Evolutionary conservation across 1,140 invertebrate genomes (phyloP).

Genomic region (Caerostris darwini): DNA sequence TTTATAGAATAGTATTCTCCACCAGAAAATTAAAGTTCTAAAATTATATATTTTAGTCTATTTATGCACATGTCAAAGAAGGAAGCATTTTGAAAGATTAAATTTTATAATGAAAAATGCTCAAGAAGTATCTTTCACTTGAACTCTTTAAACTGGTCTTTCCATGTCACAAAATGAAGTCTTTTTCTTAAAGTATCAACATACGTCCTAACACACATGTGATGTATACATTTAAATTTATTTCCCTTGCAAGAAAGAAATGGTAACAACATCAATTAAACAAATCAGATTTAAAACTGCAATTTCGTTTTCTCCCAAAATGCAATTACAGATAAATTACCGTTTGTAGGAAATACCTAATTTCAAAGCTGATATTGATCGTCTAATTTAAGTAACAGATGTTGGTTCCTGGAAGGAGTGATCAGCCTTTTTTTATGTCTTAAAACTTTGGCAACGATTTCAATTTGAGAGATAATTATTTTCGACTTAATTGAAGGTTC

Average conservation of each 20-base stretch:
- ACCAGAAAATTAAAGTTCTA: neutral
- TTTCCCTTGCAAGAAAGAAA: neutral
- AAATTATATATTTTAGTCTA: no score
- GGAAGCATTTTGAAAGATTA: neutral
- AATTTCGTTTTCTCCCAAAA: slow-evolving; percentile 67
- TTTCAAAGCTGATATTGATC: slow-evolving; percentile 69
- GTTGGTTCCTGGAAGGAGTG: slow-evolving; percentile 43
- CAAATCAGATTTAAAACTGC: slow-evolving; percentile 70
- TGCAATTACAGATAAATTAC: slow-evolving; percentile 74
- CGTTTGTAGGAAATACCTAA: slow-evolving; percentile 50
- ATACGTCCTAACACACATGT: slow-evolving; percentile 7
- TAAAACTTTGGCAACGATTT: slow-evolving; percentile 66
- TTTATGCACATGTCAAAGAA: neutral
- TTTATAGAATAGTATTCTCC: neutral
- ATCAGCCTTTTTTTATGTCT: slow-evolving; percentile 48
- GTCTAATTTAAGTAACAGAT: slow-evolving; percentile 70
- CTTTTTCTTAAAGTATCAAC: neutral
- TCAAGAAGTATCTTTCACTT: neutral
- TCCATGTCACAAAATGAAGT: slow-evolving; percentile 36
- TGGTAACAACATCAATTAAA: slow-evolving; percentile 52
- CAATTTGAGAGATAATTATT: slow-evolving; percentile 71
- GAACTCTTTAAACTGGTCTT: neutral
- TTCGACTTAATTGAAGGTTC: slow-evolving; percentile 70
- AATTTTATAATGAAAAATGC: slow-evolving; percentile 2
- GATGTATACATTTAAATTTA: slow-evolving; percentile 1